A percentile compares a stretch with the other conserved stretches of the same genome.
Evolutionary conservation across 2,888 invertebrate genomes (phyloP).

Genomic region (Eupelmus urozonus): DNA sequence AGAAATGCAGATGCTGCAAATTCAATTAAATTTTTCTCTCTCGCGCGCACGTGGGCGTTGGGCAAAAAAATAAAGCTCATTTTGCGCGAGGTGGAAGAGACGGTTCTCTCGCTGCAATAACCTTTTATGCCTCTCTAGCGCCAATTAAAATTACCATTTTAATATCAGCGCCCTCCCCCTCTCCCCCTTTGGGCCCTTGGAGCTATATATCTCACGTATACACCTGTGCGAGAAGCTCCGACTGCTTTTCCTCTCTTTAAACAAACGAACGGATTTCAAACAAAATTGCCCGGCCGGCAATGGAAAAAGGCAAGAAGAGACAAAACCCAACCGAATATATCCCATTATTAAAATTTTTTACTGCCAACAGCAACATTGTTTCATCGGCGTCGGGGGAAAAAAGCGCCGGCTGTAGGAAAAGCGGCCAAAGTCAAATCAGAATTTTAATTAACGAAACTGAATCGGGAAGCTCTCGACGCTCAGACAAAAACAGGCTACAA

Average conservation of each 20-base stretch:
- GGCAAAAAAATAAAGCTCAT: slow-evolving; percentile 21
- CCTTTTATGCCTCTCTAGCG: slow-evolving; percentile 18
- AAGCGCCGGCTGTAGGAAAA: not conserved
- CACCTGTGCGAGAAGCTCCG: not conserved
- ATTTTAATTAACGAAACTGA: slow-evolving; percentile 53
- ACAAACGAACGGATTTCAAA: slow-evolving; percentile 14
- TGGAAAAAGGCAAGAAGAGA: not conserved
- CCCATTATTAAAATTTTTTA: slow-evolving; percentile 43
- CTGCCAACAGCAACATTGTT: slow-evolving; percentile 5
- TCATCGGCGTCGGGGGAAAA: not conserved
- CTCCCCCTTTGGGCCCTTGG: too few species aligned
- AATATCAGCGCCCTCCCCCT: slow-evolving; percentile 25
- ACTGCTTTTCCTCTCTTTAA: not conserved
- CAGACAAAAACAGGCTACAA: slow-evolving; percentile 13
- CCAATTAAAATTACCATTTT: slow-evolving; percentile 49
- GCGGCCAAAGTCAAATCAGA: slow-evolving; percentile 27
- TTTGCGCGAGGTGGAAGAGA: not conserved
- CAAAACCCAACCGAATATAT: not conserved
- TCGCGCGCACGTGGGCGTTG: not conserved
- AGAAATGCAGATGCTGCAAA: slow-evolving; percentile 26
- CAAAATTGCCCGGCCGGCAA: slow-evolving; percentile 1
- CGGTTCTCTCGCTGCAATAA: not conserved
- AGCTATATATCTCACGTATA: not conserved
- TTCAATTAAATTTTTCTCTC: slow-evolving; percentile 27
- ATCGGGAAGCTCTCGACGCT: not conserved